Evolutionary conservation across 2,113 vertebrate species (phyloP), one percentile per base, ranked within the genome.

Genomic region (Anser brachyrhynchus): DNA sequence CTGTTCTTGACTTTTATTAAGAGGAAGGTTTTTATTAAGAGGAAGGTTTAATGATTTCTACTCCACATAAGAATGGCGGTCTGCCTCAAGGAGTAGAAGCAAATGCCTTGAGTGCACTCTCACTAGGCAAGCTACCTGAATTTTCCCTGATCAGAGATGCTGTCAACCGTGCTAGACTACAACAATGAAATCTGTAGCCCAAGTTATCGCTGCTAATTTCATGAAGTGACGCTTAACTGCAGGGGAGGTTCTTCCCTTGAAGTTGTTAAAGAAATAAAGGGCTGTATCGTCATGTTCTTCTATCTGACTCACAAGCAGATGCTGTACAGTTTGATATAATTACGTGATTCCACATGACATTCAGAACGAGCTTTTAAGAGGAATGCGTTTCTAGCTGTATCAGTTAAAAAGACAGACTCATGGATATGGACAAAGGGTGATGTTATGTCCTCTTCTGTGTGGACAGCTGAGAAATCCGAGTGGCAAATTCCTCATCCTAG

Each of bases 241-340:
- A 97, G 88, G 77, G 92, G 93, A 93, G 95, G 93, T 91, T 96
- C 93, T 93, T 87, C 44, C 86, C 91, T 33, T 94, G 26, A 87
- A 90, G 59, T 7, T 76, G 65, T 82, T 91, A 37, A 61, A 81
- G 73, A 84, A 93, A 96, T 86, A 67, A 89, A 96, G 54, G 49
- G 87, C 71, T 90, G 79, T 93, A 86, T 92, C 83, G 26, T 93
- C 93, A 93, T 93, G 94, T 94, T 95, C 95, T 72, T 70, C 52
- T 64, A 21, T 90, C 92, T 97, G 95, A 95, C 76, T 96, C 95
- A 95, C 9, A 4, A 89, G 87, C 90, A 96, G 95, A 95, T 93
- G 95, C 90, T 84, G 90, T 87, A 81, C 88, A 78, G 83, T 91
- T 96, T 52, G 93, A 88, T 69, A 81, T 23, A 88, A 86, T 95